A percentile compares a stretch with the other conserved stretches of the same genome.
Evolutionary conservation across 1,140 invertebrate genomes (phyloP).

Genomic region (Sipha flava): DNA sequence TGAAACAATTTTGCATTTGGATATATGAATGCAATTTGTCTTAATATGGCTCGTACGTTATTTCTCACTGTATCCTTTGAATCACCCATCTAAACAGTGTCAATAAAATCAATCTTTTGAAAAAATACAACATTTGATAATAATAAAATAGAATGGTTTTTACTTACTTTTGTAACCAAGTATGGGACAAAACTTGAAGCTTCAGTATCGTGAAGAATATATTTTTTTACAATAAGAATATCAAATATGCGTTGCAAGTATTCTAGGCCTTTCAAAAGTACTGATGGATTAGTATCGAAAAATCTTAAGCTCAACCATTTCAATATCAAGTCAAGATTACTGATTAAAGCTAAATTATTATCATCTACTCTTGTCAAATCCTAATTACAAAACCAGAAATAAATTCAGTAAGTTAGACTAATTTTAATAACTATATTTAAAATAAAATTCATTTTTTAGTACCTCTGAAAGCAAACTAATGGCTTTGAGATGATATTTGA

Average conservation of each 20-base stretch:
- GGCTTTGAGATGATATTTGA: constrained; percentile 92
- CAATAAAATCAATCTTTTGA: background rate
- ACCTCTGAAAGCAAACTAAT: constrained; percentile 80
- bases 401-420: background rate
- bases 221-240: constrained; percentile 66
- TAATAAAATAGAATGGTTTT: background rate
- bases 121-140: background rate
- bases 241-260: constrained; percentile 78
- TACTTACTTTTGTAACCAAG: constrained; percentile 70
- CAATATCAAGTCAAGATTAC: constrained; percentile 88
- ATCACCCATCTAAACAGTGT: constrained; percentile 64
- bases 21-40: constrained; percentile 76
- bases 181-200: constrained; percentile 91
- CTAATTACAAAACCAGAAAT: background rate
- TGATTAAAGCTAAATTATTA: constrained; percentile 68
- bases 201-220: constrained; percentile 82
- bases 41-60: constrained; percentile 78
- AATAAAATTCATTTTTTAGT: constrained; percentile 27
- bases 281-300: constrained; percentile 97
- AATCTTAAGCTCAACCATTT: constrained; percentile 95
- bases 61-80: constrained; percentile 89
- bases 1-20: constrained; percentile 82
- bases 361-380: constrained; percentile 47
- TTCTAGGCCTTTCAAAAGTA: constrained; percentile 87
- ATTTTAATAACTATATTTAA: background rate